Evolutionary conservation across 1,140 invertebrate genomes (phyloP), one percentile per base, ranked within the genome.

Genomic region (Heliconius eleuchia): DNA sequence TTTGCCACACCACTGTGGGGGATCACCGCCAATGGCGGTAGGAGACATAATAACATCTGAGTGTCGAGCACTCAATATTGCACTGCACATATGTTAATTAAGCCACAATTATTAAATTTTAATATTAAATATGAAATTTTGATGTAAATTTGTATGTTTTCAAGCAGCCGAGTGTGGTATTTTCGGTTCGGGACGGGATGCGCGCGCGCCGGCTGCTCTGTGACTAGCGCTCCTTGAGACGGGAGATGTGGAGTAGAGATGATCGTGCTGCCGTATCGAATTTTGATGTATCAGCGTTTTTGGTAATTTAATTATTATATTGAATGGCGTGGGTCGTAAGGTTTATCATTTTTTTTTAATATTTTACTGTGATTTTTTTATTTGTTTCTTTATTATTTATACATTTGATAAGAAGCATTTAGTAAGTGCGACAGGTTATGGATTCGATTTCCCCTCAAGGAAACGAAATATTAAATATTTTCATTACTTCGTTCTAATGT

Each of bases 221-320:
- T 86, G 88, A 93, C 91, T 92, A 89, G 84, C 90, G 88, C 92
- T 92, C 90, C 92, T 94, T 91, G 89, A 92, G 92, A 94, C 85
- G 91, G 89, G 89, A 89, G 88, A 89, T 87, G 87, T 81, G 52
- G 83, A 85, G 75, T 87, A 92, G 89, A 86, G 87, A 84, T 80
- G 85, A 55, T 84, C 87, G 82, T 82, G 85, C 73, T 80, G 77
- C 18, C n/a, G 60, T 74, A 70, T 55, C n/a, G 74, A 76, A 66
- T 27, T 66, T 16, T 66, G 7, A 4, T 66, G 9, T 66, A 16
- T 30, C 60, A 66, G 60, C 60, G 11, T 66, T 30, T 30, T 60
- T 19, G 34, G 1, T 27, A 66, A 37, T 37, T 66, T 66, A 1
- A 66, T 30, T 27, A 66, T 30, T n/a, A 57, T 57, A 18, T 52